These are phyloP conservation scores for Okapia johnstoni DNA, from an alignment of 2,113 vertebrate species.

Conservation along the genomic window DNA sequence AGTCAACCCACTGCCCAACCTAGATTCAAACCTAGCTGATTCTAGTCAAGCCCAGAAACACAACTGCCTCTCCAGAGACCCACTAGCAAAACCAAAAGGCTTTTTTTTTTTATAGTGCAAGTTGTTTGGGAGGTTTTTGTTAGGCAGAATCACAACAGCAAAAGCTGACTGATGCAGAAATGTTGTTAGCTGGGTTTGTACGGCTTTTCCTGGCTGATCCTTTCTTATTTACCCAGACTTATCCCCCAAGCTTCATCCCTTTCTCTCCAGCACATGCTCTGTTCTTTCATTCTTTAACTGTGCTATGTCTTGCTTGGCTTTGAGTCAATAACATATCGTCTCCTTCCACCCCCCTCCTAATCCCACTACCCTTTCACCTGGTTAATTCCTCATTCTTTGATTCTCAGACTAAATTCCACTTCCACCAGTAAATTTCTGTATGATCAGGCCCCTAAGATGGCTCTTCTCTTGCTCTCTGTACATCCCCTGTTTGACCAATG, in stretches of 20 bases:
- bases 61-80: neutral
- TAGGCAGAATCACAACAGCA: neutral
- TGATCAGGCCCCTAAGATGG: neutral
- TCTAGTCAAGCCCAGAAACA: neutral
- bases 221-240: neutral
- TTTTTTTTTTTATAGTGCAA: neutral
- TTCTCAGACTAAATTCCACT: neutral
- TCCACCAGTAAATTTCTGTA: neutral
- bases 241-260: accelerated
- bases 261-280: neutral
- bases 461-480: neutral
- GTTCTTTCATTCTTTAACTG: neutral
- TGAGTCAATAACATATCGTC: neutral
- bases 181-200: neutral
- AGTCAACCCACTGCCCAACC: neutral
- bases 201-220: neutral
- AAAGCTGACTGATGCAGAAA: neutral
- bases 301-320: neutral
- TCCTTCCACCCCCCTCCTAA: neutral
- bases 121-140: neutral
- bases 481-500: neutral
- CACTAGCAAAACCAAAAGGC: neutral
- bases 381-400: neutral
- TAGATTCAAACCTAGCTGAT: neutral
- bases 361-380: neutral